Base-by-base conservation (phyloP, 2,888 invertebrate genomes). In the Dermolepida albohirtum region DNA sequence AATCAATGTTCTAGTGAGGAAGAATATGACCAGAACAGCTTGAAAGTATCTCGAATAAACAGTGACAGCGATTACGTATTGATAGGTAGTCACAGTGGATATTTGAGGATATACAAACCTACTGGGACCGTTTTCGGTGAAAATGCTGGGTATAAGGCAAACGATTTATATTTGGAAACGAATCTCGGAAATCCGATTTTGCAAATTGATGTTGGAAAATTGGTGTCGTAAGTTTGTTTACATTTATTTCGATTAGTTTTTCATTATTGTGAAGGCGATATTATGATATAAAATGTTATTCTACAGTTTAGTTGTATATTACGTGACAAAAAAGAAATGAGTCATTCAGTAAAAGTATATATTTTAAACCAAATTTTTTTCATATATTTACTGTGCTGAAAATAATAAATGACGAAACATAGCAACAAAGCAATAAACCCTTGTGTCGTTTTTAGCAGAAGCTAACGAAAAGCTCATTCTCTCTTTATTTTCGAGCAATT, bases 131-230 rank as follows among this genome's bases (percentile, higher is more conserved):
- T 85, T n/a, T 74, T 79, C 14, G 70, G 82, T 22, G 73, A 84
- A 59, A 83, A 84, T 71, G 77, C 80, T 39, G 82, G 83, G 65
- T 87, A 86, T 76, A 85, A 84, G 72, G 85, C 88, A 0, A 87
- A 89, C 1, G 90, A 92, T 81, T 85, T 93, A 64, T 82, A 96
- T 68, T 85, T 97, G 72, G 97, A 98, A 84, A 86, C 87, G 8
- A 88, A 92, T 72, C 83, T 97, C 43, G 85, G 86, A 62, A 85
- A 88, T 59, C 91, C 94, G 1, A 90, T 98, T 67, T 79, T 98
- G 66, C 95, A 96, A 78, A 81, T 97, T 52, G 91, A 90, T 77
- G 89, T 89, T 49, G 98, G 97, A 54, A 90, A 89, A 82, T 93
- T 97, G 79, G 89, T 93, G 59, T 91, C 92, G 94, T 96, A 87